phyloP scores from a whole-genome alignment of 2,113 vertebrate genomes.

The Willisornis vidua region DNA sequence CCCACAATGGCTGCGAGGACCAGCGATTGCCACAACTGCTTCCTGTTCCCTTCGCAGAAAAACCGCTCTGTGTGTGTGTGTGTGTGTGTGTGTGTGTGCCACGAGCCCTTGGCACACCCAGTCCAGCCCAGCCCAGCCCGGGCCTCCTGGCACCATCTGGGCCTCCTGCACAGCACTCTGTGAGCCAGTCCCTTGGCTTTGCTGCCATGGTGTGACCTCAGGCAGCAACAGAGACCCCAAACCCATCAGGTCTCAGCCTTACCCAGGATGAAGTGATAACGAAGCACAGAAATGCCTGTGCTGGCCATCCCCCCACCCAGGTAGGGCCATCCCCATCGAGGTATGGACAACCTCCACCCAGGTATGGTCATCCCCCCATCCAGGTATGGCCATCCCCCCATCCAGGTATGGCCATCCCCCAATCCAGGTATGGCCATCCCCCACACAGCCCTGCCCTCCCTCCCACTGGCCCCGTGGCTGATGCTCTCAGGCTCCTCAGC shows the following conservation, averaged over 20 bases:
- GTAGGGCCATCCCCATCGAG: no score
- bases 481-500: not conserved
- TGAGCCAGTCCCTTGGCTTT: rapidly evolving
- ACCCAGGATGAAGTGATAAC: rapidly evolving
- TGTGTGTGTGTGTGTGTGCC: not conserved
- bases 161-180: not conserved
- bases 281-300: not conserved
- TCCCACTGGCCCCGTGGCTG: not conserved
- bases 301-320: not conserved
- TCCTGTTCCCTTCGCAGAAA: conserved; percentile 53
- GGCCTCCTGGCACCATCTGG: rapidly evolving
- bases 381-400: no score
- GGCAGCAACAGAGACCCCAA: not conserved
- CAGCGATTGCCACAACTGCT: not conserved
- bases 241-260: not conserved
- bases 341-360: no score
- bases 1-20: not conserved
- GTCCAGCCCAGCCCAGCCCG: rapidly evolving
- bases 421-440: not conserved
- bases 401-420: no score
- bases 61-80: not conserved
- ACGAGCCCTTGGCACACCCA: not conserved
- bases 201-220: rapidly evolving
- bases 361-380: no score
- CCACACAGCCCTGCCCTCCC: not conserved